Conservation (phyloP, 2,113 vertebrate species). For the Xyliphius kryptos region DNA sequence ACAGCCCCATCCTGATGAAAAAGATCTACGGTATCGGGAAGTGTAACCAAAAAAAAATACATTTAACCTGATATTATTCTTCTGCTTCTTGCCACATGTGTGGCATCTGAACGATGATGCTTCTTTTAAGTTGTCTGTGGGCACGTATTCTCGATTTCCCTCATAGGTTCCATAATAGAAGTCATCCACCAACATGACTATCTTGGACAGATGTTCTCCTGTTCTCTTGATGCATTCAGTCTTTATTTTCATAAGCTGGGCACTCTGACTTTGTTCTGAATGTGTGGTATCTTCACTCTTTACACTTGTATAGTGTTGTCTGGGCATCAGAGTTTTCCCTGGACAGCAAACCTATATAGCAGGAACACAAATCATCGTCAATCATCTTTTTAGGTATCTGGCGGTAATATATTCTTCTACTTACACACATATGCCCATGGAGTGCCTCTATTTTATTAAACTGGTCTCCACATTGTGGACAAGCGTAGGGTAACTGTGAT, state of each 20-base stretch:
- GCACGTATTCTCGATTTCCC: slow-evolving; percentile 68
- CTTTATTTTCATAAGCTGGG: too few species aligned
- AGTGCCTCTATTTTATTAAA: slow-evolving; percentile 76
- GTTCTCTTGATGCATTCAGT: slow-evolving; percentile 35
- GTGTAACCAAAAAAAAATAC: too few species aligned
- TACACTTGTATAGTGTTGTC: slow-evolving; percentile 40
- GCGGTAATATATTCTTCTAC: too few species aligned
- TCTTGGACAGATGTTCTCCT: slow-evolving; percentile 64
- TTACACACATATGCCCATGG: slow-evolving; percentile 79
- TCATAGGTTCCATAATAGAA: slow-evolving; percentile 88
- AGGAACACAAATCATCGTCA: background rate
- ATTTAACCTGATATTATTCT: slow-evolving; percentile 95
- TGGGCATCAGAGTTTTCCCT: too few species aligned
- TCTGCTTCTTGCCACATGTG: slow-evolving; percentile 76
- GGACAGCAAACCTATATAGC: slow-evolving; percentile 73
- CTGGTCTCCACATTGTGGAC: slow-evolving; percentile 72
- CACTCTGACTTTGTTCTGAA: too few species aligned
- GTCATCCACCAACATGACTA: slow-evolving; percentile 93
- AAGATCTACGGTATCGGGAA: too few species aligned
- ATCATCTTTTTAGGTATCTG: too few species aligned
- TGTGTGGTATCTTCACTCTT: slow-evolving; percentile 29
- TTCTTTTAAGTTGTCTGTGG: slow-evolving; percentile 61
- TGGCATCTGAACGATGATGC: slow-evolving; percentile 76
- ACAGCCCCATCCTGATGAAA: too few species aligned
- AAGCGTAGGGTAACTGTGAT: slow-evolving; percentile 51